A percentile compares a stretch with the other conserved stretches of the same genome.
Evolutionary conservation across 2,797 vertebrate species (phyloP).

Genomic region (Heliangelus exortis): DNA sequence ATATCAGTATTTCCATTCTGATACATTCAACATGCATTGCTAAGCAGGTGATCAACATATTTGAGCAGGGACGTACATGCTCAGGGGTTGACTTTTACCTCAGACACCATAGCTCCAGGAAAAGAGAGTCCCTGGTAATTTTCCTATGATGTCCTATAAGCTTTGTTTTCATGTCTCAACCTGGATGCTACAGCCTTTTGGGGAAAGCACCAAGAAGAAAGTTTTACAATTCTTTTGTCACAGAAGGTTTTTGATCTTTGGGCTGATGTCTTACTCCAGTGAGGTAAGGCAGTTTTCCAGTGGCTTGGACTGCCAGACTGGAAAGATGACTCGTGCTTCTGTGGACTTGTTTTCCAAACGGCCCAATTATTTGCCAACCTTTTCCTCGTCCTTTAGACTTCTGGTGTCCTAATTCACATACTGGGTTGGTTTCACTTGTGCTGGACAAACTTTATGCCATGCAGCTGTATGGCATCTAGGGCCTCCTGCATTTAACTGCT

Average conservation of each 20-base stretch:
- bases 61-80: background rate
- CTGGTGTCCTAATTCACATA: background rate
- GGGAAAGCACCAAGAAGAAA: background rate
- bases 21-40: background rate
- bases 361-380: background rate
- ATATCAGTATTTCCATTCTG: background rate
- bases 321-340: background rate
- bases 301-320: background rate
- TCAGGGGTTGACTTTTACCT: background rate
- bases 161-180: background rate
- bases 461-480: background rate
- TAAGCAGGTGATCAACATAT: background rate
- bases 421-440: background rate
- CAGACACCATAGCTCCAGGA: background rate
- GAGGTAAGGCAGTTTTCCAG: conserved; percentile 11
- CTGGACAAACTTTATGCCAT: background rate
- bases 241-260: background rate
- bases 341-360: background rate
- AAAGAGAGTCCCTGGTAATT: background rate
- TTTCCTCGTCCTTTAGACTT: background rate
- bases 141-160: background rate
- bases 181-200: background rate
- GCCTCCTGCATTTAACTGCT: background rate
- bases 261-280: background rate
- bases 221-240: background rate